Evolutionary conservation across 1,140 invertebrate species (phyloP).

Genomic region (Formica exsecta): DNA sequence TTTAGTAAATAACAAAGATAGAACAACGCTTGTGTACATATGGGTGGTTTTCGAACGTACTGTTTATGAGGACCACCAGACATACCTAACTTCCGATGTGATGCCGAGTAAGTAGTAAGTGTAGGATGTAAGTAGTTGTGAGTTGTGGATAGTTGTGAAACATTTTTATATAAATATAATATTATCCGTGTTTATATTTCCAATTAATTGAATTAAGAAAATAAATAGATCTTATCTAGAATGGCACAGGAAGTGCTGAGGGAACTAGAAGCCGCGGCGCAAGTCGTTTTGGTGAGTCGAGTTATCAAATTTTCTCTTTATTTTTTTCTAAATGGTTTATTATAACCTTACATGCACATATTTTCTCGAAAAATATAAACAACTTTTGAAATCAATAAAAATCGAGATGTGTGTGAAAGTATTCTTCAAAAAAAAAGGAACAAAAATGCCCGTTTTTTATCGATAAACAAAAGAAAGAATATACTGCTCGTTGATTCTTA

Average conservation of each 20-base stretch:
- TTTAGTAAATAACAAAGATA: too few species aligned
- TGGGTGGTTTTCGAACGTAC: too few species aligned
- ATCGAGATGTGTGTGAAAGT: too few species aligned
- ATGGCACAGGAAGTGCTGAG: constrained; percentile 86
- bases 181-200: neutral
- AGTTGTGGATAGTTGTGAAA: neutral
- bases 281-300: constrained; percentile 89
- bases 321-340: neutral
- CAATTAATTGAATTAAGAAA: constrained; percentile 6
- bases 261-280: constrained; percentile 90
- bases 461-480: neutral
- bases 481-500: neutral
- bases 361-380: too few species aligned
- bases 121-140: too few species aligned
- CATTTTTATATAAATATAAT: neutral
- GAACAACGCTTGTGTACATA: too few species aligned
- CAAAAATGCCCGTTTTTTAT: neutral
- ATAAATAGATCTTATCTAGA: constrained; percentile 46
- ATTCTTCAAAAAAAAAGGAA: too few species aligned
- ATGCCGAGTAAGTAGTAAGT: too few species aligned
- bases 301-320: neutral
- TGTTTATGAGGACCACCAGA: too few species aligned
- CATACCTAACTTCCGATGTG: too few species aligned
- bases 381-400: too few species aligned
- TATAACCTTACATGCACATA: neutral